Base-by-base conservation (phyloP, 2,888 invertebrate species). In the Orthosia gothica region DNA sequence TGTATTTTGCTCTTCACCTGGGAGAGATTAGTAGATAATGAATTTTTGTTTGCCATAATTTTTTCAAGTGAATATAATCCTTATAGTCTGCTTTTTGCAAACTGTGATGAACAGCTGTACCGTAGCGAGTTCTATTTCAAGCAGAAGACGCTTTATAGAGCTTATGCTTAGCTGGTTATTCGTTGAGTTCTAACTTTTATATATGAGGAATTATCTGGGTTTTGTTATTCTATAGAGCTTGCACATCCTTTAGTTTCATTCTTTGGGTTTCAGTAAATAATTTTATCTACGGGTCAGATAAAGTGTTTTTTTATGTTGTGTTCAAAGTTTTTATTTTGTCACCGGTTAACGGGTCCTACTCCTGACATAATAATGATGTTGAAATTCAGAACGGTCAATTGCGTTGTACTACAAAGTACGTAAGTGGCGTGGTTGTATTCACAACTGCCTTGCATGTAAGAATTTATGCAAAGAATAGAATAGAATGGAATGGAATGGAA, bases 11-110 rank as follows among this genome's bases (percentile, higher is more conserved):
- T 32, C 5, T 16, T 3, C 50, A 52, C 26, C 32, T 23, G 26
- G 5, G 4, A 32, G 20, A 67, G 18, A 67, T 66, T 45, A 58
- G 20, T 12, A 5, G 50, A 5, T 52, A 32, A 45, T 52, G 50
- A 76, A 63, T 74, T 55, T 55, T 15, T 74, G 13, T 61, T 5
- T 49, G n/a, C 11, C 2, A 26, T 2, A 20, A 52, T 11, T 15
- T 0, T 40, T 4, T 40, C 2, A 23, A 9, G 11, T 16, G 16
- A 20, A 58, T n/a, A 13, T 45, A 3, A 12, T 15, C 50, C 4
- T 18, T 40, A n/a, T 2, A n/a, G 26, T n/a, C 5, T 32, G 12
- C 0, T 2, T 40, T 40, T 40, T 23, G n/a, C 12, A 23, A 23
- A 55, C 9, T n/a, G 18, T 15, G 7, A 23, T 20, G 5, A 20